A percentile compares a stretch with the other conserved stretches of the same genome.
phyloP scores from a whole-genome alignment of 1,140 invertebrate genomes.

The Eriosoma lanigerum region DNA sequence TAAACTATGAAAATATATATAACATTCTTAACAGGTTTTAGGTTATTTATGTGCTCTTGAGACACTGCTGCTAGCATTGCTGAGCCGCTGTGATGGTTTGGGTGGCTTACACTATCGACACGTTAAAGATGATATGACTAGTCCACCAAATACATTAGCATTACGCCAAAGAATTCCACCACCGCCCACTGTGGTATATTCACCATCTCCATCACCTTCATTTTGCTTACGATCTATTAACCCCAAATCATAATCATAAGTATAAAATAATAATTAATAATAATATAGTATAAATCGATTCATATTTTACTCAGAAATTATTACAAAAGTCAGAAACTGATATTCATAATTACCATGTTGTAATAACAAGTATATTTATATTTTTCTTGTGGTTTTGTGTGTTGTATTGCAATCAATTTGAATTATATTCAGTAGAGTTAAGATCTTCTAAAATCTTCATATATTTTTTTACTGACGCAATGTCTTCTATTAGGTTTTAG shows the following conservation, averaged over 20 bases:
- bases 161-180: conserved; percentile 57
- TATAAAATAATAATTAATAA: background rate
- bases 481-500: conserved; percentile 23
- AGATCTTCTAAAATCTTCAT: background rate
- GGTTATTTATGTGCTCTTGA: conserved; percentile 61
- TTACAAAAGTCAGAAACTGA: background rate
- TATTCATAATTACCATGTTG: background rate
- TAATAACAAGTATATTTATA: background rate
- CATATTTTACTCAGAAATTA: background rate
- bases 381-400: background rate
- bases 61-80: conserved; percentile 59
- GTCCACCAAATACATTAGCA: conserved; percentile 59
- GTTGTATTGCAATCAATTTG: conserved; percentile 20
- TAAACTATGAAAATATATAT: background rate
- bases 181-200: conserved; percentile 51
- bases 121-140: conserved; percentile 58
- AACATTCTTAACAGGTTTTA: conserved; percentile 57
- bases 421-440: background rate
- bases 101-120: conserved; percentile 60
- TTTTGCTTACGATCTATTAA: conserved; percentile 42
- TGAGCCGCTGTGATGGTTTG: conserved; percentile 59
- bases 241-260: conserved; percentile 21
- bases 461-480: conserved; percentile 16
- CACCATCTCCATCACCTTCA: conserved; percentile 55
- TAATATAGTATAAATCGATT: background rate